Conservation (phyloP, 1,140 invertebrate genomes). For the Battus philenor region DNA sequence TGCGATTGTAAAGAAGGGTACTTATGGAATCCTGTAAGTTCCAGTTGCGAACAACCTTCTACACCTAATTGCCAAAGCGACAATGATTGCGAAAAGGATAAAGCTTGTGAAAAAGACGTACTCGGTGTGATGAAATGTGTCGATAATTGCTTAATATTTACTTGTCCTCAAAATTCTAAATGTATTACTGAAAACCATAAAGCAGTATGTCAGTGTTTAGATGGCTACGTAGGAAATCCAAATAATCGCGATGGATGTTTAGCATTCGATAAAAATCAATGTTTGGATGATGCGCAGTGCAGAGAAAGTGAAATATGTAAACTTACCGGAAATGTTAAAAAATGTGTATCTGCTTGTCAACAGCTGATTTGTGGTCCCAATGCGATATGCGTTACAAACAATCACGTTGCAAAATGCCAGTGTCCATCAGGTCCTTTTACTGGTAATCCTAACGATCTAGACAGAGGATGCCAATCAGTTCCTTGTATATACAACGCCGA, state of each 20-base stretch:
- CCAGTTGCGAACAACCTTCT: constrained; percentile 88
- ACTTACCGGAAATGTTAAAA: constrained; percentile 62
- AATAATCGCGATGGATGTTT: constrained; percentile 91
- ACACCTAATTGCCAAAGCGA: constrained; percentile 87
- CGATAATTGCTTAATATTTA: constrained; percentile 85
- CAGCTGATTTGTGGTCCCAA: constrained; percentile 87
- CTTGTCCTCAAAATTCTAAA: constrained; percentile 88
- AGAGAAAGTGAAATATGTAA: constrained; percentile 86
- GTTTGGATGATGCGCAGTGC: constrained; percentile 87
- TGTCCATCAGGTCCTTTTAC: constrained; percentile 90
- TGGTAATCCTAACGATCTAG: constrained; percentile 87
- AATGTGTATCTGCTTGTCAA: constrained; percentile 86
- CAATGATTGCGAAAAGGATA: constrained; percentile 81
- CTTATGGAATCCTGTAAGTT: constrained; percentile 88
- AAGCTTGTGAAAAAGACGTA: constrained; percentile 87
- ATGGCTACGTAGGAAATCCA: constrained; percentile 90
- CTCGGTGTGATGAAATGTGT: constrained; percentile 90
- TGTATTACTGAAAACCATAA: constrained; percentile 85
- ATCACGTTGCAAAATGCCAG: constrained; percentile 91
- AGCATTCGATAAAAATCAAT: constrained; percentile 82
- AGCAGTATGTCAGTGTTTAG: constrained; percentile 86
- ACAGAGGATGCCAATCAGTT: constrained; percentile 84
- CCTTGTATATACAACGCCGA: constrained; percentile 91
- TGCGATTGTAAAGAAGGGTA: constrained; percentile 87
- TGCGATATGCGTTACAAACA: constrained; percentile 90